A percentile compares a stretch with the other conserved stretches of the same genome.
phyloP scores from a whole-genome alignment of 53 echinoderm and acorn worm species.

The Antedon mediterranea region DNA sequence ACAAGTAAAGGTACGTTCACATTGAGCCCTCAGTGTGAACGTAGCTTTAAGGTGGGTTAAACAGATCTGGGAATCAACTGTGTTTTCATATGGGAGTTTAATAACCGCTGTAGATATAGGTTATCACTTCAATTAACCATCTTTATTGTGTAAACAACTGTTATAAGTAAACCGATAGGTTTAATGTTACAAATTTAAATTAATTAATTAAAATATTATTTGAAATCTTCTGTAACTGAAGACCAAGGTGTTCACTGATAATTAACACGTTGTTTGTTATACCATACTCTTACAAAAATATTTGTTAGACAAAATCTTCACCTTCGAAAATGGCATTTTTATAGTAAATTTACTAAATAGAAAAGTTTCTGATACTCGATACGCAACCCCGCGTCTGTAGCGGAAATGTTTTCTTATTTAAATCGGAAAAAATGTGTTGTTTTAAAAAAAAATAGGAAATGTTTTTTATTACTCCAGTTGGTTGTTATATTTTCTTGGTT shows the following conservation, averaged over 20 bases:
- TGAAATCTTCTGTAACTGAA: background rate
- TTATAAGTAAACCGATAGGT: too few species aligned
- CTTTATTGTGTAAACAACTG: too few species aligned
- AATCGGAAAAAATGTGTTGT: background rate
- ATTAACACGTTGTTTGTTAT: background rate
- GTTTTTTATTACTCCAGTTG: background rate
- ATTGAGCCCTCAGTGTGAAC: too few species aligned
- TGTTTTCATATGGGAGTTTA: too few species aligned
- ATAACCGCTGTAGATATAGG: too few species aligned
- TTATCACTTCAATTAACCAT: too few species aligned
- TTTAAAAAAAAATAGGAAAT: background rate
- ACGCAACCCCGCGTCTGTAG: background rate
- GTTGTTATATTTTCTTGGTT: background rate
- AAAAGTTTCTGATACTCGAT: background rate
- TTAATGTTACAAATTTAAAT: too few species aligned
- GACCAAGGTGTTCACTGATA: background rate
- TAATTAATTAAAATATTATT: too few species aligned
- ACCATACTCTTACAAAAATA: background rate
- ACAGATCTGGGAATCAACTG: too few species aligned
- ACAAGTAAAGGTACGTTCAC: too few species aligned
- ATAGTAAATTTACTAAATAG: background rate
- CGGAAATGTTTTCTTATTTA: background rate
- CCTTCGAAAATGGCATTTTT: background rate
- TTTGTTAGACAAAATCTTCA: constrained; percentile 1
- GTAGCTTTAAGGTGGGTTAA: too few species aligned